phyloP scores from a whole-genome alignment of 2,113 vertebrate species.

The Epinephelus fuscoguttatus region DNA sequence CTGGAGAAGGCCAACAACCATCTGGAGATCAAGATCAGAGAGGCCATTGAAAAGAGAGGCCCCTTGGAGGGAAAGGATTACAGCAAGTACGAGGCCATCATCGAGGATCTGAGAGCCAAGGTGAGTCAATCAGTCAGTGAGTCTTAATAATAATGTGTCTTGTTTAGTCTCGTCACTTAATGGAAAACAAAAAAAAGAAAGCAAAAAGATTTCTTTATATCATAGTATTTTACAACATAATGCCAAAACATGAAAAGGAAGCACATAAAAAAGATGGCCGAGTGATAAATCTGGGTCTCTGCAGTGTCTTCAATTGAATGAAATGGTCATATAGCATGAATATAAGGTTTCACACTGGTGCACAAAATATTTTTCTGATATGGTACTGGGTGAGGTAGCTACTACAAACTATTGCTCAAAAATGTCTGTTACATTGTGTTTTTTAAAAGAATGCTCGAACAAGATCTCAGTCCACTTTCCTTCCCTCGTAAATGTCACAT shows the following conservation, averaged over 20 bases:
- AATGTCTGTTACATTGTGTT: not conserved
- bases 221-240: not conserved
- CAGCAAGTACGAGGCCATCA: slow-evolving; percentile 69
- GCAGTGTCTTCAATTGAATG: not conserved
- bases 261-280: not conserved
- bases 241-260: not conserved
- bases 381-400: not conserved
- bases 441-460: not conserved
- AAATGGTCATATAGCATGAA: not conserved
- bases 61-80: slow-evolving; percentile 75
- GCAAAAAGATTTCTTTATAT: not conserved
- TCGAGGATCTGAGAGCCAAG: slow-evolving; percentile 78
- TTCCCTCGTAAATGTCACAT: not conserved
- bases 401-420: not conserved
- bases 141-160: not conserved
- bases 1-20: slow-evolving; percentile 83
- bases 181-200: not conserved
- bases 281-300: not conserved
- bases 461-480: not conserved
- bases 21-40: slow-evolving; percentile 82
- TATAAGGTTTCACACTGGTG: not conserved
- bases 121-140: slow-evolving; percentile 63
- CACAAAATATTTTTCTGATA: not conserved
- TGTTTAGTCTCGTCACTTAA: not conserved
- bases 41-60: slow-evolving; percentile 78